Base-by-base conservation (phyloP, 2,797 vertebrate genomes). In the Enteromius argenteus region DNA sequence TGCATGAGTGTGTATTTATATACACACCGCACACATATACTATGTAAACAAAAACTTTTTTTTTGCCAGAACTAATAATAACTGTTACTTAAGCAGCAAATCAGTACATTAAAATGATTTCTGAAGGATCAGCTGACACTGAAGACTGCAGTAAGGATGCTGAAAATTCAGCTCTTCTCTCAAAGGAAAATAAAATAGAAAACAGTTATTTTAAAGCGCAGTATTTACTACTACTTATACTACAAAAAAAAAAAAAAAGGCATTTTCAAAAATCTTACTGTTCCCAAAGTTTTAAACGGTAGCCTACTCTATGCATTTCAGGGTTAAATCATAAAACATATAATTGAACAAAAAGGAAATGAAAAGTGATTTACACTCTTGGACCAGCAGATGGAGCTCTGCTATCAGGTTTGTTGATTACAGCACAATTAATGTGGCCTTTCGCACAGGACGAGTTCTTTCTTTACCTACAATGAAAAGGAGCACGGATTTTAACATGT, bases 361-460 rank as follows among this genome's bases (percentile, higher is more conserved):
- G 0, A 27, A 42, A 27, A 60, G 35, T 27, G 8, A 19, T 21
- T 9, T 23, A 17, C 30, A 37, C 19, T 51, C 11, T 67, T 51
- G 30, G 35, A 39, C 78, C 78, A 79, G 44, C 62, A 79, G 78
- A 53, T 27, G 46, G 78, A 37, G 78, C 30, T 53, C 21, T 68
- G 44, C 23, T 17, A 53, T 37, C 62, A 76, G 23, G 46, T 44
- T 51, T 51, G 27, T 23, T 53, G 32, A 39, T 23, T 58, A 21
- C 51, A 58, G 15, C 27, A 21, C 15, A 49, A 72, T 49, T 67
- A 46, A 46, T 4, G 15, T 27, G 23, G 23, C 14, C 32, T 9
- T 30, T 77, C 35, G 10, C 72, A 14, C 30, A 3, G 17, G 21
- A 56, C 2, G 14, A 5, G 8, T 2, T 35, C 15, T 35, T 74